Conservation (phyloP, 2,797 vertebrate species). For the Etheostoma nigrum region DNA sequence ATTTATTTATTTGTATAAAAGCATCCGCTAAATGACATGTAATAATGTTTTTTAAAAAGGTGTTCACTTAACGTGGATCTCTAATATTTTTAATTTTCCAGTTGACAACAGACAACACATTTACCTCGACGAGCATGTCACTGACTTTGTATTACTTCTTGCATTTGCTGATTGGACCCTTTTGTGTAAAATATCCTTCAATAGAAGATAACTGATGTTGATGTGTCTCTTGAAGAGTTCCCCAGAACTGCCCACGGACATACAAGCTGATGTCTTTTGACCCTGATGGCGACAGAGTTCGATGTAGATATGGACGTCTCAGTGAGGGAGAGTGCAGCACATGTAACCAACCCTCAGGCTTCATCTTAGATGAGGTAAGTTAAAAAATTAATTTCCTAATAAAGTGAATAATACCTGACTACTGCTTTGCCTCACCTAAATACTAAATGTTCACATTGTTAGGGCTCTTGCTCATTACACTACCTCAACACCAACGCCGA, state of each 20-base stretch:
- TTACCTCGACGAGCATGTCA: not conserved
- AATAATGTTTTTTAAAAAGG: not conserved
- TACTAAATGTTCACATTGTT: not conserved
- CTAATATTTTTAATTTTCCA: too few relatives aligned
- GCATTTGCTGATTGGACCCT: not conserved
- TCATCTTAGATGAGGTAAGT: constrained; percentile 65
- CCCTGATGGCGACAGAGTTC: constrained; percentile 72
- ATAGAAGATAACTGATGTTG: not conserved
- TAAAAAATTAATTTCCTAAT: not conserved
- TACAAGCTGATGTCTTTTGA: constrained; percentile 66
- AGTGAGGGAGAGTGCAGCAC: not conserved
- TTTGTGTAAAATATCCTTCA: not conserved
- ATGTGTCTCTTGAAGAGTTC: constrained; percentile 54
- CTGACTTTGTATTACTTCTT: not conserved
- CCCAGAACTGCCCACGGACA: constrained; percentile 72
- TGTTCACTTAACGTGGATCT: not conserved
- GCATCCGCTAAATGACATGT: too few relatives aligned
- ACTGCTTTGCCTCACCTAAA: not conserved
- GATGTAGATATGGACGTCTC: constrained; percentile 60
- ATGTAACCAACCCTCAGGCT: constrained; percentile 57
- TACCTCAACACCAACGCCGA: not conserved
- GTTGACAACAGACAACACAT: too few relatives aligned
- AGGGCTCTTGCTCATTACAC: constrained; percentile 64
- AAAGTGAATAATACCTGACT: too few relatives aligned
- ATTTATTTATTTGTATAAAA: too few relatives aligned